Evolutionary conservation across 2,888 invertebrate species (phyloP), one percentile per base, ranked within the genome.

Genomic region (Coelinius sp.): DNA sequence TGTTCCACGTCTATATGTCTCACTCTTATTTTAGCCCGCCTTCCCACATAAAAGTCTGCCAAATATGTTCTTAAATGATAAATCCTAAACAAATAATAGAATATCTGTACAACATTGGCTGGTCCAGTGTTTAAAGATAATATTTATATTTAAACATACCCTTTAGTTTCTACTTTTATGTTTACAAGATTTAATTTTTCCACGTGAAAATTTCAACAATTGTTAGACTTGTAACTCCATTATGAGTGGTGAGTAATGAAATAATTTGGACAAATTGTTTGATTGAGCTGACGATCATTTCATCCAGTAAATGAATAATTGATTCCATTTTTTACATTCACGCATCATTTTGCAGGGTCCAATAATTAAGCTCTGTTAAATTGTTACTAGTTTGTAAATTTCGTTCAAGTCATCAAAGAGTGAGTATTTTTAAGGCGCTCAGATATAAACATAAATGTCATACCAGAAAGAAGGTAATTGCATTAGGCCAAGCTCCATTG

Each of bases 331-430:
- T 31, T 31, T 31, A 8, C 20, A 17, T 20, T 14, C 17, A 49
- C 8, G 20, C 14, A 49, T 14, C 46, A 49, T 49, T 49, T 49
- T 17, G 46, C 46, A 49, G 46, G 46, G 46, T 49, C 46, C 46
- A 49, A 49, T 49, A 49, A 49, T 8, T 14, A 14, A 49, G 20
- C 20, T 41, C 41, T 49, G 46, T 49, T 14, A 20, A 20, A 49
- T 49, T 49, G 46, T 49, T 49, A 20, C 46, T 49, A 49, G 46
- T 17, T 49, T 49, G 46, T 49, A 49, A 49, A 49, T 49, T 1
- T 14, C 5, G 20, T 17, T 49, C 20, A 49, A n/a, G n/a, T n/a
- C n/a, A 49, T 49, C 46, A 5, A 6, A n/a, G 8, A 49, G 46
- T 20, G 46, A 49, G 14, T 49, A 49, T 49, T 49, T 49, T 49